phyloP scores from a whole-genome alignment of 2,113 vertebrate genomes.

The Isichthys henryi region DNA sequence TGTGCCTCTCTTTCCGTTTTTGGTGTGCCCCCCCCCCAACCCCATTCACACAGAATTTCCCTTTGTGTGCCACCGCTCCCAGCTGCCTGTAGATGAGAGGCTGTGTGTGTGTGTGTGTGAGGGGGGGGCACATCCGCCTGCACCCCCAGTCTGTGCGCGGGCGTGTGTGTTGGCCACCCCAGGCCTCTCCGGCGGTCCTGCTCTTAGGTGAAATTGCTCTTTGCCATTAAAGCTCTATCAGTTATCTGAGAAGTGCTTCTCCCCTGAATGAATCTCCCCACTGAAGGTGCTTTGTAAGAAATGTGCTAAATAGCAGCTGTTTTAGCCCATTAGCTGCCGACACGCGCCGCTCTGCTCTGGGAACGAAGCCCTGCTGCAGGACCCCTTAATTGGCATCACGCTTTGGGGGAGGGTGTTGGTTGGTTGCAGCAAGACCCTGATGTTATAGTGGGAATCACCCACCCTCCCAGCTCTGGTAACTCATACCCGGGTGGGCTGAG shows the following conservation, averaged over 20 bases:
- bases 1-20: not conserved
- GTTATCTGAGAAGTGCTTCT: constrained; percentile 24
- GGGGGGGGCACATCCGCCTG: not conserved
- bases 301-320: constrained; percentile 29
- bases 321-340: constrained; percentile 27
- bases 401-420: not conserved
- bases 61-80: not conserved
- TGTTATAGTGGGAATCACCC: not conserved
- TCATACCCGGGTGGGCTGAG: not conserved
- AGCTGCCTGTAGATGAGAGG: not conserved
- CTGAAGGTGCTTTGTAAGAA: constrained; percentile 23
- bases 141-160: not conserved
- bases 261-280: constrained; percentile 23
- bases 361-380: constrained; percentile 11
- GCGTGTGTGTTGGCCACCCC: constrained; percentile 19
- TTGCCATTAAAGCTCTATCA: constrained; percentile 32
- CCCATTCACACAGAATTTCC: not conserved
- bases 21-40: not conserved
- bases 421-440: not conserved
- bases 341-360: not conserved
- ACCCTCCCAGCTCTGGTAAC: not conserved
- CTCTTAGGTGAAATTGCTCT: constrained; percentile 22
- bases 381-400: constrained; percentile 18
- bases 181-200: not conserved
- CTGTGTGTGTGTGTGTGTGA: not conserved